Evolutionary conservation across 2,888 invertebrate species (phyloP).

Genomic region (Hypomecis punctinalis): DNA sequence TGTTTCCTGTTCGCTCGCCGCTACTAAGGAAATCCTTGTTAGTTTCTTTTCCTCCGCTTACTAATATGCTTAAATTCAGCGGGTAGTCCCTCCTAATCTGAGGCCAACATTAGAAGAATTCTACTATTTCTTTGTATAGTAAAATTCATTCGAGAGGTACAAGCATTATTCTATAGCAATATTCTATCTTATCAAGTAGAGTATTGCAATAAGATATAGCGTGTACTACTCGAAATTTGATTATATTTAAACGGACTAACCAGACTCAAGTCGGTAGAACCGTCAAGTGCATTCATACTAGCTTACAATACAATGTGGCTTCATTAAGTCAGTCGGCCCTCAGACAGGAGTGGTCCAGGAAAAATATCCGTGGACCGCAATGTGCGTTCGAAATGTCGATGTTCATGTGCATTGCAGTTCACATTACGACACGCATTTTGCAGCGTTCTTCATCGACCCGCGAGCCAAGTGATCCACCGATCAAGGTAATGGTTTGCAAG

Average conservation of each 20-base stretch:
- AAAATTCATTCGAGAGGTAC: slow-evolving; percentile 12
- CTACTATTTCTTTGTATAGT: neutral
- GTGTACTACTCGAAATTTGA: slow-evolving; percentile 15
- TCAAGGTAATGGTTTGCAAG: slow-evolving; percentile 64
- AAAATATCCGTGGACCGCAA: slow-evolving; percentile 80
- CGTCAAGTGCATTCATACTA: slow-evolving; percentile 39
- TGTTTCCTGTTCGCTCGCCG: slow-evolving; percentile 81
- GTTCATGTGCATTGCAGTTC: slow-evolving; percentile 85
- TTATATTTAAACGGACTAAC: slow-evolving; percentile 41
- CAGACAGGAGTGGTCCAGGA: slow-evolving; percentile 79
- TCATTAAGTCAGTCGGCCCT: slow-evolving; percentile 63
- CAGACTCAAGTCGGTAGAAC: slow-evolving; percentile 32
- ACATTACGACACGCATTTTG: slow-evolving; percentile 73
- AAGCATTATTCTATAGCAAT: slow-evolving; percentile 5
- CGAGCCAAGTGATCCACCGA: slow-evolving; percentile 86
- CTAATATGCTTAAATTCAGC: slow-evolving; percentile 88
- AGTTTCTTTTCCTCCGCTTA: slow-evolving; percentile 89
- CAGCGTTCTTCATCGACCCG: slow-evolving; percentile 65
- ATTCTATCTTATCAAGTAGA: slow-evolving; percentile 15
- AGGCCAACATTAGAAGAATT: slow-evolving; percentile 60
- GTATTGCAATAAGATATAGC: slow-evolving; percentile 11
- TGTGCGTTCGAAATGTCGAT: slow-evolving; percentile 87
- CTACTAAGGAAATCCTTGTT: slow-evolving; percentile 67
- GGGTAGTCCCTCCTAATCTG: slow-evolving; percentile 75
- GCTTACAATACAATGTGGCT: slow-evolving; percentile 42